phyloP scores from a whole-genome alignment of 1,140 invertebrate species.

The Hylaeus anthracinus region DNA sequence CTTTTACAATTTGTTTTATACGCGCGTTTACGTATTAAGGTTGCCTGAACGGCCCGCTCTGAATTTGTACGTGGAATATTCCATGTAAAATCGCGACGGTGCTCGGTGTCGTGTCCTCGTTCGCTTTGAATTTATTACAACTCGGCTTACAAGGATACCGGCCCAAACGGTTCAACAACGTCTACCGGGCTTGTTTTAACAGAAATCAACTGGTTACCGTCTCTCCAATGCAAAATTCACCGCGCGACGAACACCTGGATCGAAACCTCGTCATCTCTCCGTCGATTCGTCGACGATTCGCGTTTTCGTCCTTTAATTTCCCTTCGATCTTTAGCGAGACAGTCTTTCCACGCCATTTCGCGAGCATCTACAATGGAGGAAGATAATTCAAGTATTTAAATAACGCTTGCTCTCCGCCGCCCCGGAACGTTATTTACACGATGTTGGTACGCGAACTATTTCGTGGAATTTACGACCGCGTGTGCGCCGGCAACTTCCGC shows the following conservation, averaged over 20 bases:
- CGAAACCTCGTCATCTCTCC: neutral
- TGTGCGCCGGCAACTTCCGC: neutral
- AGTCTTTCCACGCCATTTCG: too few relatives aligned
- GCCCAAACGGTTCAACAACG: constrained; percentile 14
- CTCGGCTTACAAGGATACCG: constrained; percentile 32
- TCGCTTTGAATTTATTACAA: constrained; percentile 58
- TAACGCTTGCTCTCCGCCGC: neutral
- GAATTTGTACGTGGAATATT: constrained; percentile 59
- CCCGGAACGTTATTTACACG: constrained; percentile 18
- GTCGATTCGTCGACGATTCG: neutral
- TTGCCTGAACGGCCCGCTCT: constrained; percentile 26
- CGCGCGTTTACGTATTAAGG: constrained; percentile 21
- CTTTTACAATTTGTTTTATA: constrained; percentile 14
- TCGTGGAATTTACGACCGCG: constrained; percentile 6
- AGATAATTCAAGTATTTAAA: constrained; percentile 18
- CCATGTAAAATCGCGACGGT: constrained; percentile 45
- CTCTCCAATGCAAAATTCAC: neutral
- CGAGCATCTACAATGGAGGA: neutral
- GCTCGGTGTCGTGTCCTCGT: constrained; percentile 29
- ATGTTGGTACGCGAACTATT: constrained; percentile 18
- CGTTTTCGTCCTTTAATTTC: constrained; percentile 10
- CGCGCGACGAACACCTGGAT: neutral
- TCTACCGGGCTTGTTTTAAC: constrained; percentile 17
- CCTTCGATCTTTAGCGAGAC: neutral
- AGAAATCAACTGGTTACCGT: constrained; percentile 38